Base-by-base conservation (phyloP, 92 coral and sea anemone species). In the Epizoanthus stellaris region DNA sequence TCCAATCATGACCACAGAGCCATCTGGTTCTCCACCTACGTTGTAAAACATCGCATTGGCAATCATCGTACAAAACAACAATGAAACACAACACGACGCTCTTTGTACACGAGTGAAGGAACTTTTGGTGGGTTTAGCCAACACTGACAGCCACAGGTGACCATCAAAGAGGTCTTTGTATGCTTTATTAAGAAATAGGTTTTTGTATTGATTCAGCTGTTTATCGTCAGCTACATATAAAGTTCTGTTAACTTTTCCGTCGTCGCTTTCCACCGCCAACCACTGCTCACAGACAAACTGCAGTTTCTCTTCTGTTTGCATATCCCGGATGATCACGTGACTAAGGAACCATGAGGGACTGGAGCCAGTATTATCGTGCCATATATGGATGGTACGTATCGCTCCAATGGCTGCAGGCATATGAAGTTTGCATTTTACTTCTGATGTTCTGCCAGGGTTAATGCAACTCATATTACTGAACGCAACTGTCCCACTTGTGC, bases 11-110 rank as follows among this genome's bases (percentile, higher is more conserved):
- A 95, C 59, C n/a, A 88, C 90, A 9, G 93, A 81, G 1, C 85
- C 80, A 76, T 91, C 91, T 16, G 93, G 86, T 13, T 64, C 82
- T 40, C 75, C 85, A 16, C 84, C 86, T 43, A 86, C 67, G 89
- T 94, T 93, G 76, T 95, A 95, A 59, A 95, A 95, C 98, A 95
- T 95, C 16, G 98, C 97, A 75, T 91, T 95, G 56, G 98, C 60
- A 74, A 95, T 93, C 98, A 95, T 95, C 34, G 95, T 90, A 42
- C 94, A 90, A 60, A 92, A 94, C 5, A 95, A 80, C 90, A 95
- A 86, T 21, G 98, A 95, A 75, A 95, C 43, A 66, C 95, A 92
- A 62, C 98, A 95, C 15, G 97, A 94, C 5, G 90, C 86, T 12
- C 98, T 93, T 79, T 95, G 98, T 7, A 95, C 94, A 12, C 98